Evolutionary conservation across 2,888 invertebrate species (phyloP).

Genomic region (Gasteruption jaculator): DNA sequence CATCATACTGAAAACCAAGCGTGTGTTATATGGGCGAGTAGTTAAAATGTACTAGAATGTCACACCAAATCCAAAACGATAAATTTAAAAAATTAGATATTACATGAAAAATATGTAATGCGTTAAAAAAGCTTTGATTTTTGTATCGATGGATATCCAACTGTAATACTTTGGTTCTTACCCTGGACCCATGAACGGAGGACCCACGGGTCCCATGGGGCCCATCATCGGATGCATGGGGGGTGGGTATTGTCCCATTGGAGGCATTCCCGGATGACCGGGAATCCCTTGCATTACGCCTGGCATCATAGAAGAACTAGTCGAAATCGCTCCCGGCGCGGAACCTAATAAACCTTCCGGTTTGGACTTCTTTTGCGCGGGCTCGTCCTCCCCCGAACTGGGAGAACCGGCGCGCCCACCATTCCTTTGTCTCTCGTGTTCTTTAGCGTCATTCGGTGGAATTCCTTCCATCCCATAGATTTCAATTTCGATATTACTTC

Average conservation of each 20-base stretch:
- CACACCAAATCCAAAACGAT: slow-evolving; percentile 1
- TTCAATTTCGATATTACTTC: slow-evolving; percentile 98
- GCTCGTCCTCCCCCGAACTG: slow-evolving; percentile 82
- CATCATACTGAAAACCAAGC: too few species aligned
- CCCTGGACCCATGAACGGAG: slow-evolving; percentile 71
- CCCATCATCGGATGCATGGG: slow-evolving; percentile 59
- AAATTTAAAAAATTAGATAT: slow-evolving; percentile 3
- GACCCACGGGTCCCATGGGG: slow-evolving; percentile 69
- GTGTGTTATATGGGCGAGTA: too few species aligned
- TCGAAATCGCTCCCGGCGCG: slow-evolving; percentile 59
- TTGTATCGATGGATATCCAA: slow-evolving; percentile 3
- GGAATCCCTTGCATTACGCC: slow-evolving; percentile 62
- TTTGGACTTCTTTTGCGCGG: slow-evolving; percentile 71
- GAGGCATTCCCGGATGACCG: slow-evolving; percentile 54
- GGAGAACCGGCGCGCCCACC: slow-evolving; percentile 67
- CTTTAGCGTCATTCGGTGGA: slow-evolving; percentile 88
- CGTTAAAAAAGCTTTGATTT: background rate
- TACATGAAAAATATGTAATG: background rate
- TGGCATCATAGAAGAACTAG: slow-evolving; percentile 63
- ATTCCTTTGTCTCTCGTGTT: slow-evolving; percentile 86
- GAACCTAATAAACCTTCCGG: slow-evolving; percentile 65
- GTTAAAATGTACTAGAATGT: too few species aligned
- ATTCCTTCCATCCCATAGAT: slow-evolving; percentile 99
- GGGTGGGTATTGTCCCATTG: slow-evolving; percentile 58
- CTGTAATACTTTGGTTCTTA: slow-evolving; percentile 36